Percentiles rank a stretch among this genome's conserved stretches.
These are phyloP conservation scores for Alauda arvensis DNA, from an alignment of 2,797 vertebrate species.

Conservation along the genomic window DNA sequence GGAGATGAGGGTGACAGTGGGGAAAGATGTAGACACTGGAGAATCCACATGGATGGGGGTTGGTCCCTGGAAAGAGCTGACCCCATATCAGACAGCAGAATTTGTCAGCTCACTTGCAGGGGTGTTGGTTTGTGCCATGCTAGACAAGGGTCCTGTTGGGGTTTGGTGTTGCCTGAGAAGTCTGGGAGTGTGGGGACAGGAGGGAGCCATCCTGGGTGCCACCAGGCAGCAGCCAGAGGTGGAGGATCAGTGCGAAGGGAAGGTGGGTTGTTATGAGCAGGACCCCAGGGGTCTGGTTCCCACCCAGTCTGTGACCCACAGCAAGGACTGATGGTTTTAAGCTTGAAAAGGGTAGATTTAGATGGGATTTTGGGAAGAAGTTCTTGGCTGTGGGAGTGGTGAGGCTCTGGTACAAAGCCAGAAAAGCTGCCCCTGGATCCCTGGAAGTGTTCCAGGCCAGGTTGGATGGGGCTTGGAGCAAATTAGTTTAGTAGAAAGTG, in stretches of 20 bases:
- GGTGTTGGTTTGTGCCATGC: rapidly evolving
- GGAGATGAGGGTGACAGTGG: not conserved
- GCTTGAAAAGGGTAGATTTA: not conserved
- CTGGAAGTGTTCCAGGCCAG: not conserved
- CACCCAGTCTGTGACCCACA: not conserved
- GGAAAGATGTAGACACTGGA: not conserved
- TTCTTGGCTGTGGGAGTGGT: not conserved
- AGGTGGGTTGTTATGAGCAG: not conserved
- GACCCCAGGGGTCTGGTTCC: not conserved
- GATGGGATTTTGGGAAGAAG: not conserved
- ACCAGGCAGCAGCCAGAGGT: not conserved
- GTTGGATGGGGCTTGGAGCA: rapidly evolving
- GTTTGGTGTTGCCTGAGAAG: rapidly evolving
- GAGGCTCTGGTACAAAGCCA: not conserved
- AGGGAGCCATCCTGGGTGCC: not conserved
- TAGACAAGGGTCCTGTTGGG: not conserved
- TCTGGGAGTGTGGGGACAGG: rapidly evolving
- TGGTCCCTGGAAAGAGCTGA: not conserved
- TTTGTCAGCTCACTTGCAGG: not conserved
- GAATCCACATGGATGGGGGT: not conserved
- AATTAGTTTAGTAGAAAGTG: rapidly evolving
- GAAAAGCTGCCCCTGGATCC: not conserved
- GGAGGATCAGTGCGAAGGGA: not conserved
- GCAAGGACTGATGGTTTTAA: not conserved
- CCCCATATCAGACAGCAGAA: no score